A percentile compares a stretch with the other conserved stretches of the same genome.
Conservation (phyloP, 2,113 vertebrate genomes). For the mouse (Mus musculus) region DNA sequence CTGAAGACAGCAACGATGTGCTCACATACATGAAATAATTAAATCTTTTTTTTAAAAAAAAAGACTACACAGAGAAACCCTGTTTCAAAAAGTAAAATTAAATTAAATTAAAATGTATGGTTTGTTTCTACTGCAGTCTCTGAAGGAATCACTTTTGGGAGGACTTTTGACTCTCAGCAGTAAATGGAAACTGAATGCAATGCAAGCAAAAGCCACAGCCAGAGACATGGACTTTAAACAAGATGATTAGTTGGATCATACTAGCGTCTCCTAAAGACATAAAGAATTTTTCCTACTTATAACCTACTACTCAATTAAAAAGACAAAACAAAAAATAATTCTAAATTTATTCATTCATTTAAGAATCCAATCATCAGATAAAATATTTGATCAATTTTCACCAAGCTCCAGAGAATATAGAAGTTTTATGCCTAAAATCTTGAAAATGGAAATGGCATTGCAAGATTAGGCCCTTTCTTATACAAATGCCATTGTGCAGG, state of each 20-base stretch:
- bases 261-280: background rate
- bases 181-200: background rate
- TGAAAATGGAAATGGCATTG: background rate
- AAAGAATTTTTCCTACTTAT: background rate
- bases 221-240: background rate
- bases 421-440: conserved; percentile 31
- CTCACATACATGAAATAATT: no score
- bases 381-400: conserved; percentile 35
- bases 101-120: background rate
- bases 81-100: background rate
- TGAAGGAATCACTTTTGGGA: background rate
- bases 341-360: background rate
- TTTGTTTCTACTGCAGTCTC: background rate
- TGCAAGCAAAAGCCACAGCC: background rate
- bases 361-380: conserved; percentile 19
- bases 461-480: background rate
- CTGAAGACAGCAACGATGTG: no score
- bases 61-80: background rate
- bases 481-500: background rate
- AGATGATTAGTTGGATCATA: conserved; percentile 29
- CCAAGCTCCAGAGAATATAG: background rate
- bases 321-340: background rate
- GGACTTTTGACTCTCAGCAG: conserved; percentile 2
- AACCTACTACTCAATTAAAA: background rate
- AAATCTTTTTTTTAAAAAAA: no score